Percentiles rank a stretch among this genome's conserved stretches.
Conservation (phyloP, 2,113 vertebrate species). For the Lipotes vexillifer region DNA sequence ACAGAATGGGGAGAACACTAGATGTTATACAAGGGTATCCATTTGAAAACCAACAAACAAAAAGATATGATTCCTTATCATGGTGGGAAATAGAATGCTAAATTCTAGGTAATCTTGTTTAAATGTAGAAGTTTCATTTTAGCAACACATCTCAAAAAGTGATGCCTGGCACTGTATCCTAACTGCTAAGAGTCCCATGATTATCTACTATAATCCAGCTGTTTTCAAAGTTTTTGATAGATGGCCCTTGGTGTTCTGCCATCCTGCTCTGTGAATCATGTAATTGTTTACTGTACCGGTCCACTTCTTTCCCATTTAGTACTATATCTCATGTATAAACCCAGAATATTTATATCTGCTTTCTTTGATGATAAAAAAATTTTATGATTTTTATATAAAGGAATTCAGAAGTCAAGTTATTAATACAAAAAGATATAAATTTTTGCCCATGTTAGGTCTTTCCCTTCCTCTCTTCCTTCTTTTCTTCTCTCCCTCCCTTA, state of each 20-base stretch:
- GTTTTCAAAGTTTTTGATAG: constrained; percentile 77
- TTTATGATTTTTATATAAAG: constrained; percentile 57
- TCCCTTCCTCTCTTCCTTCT: background rate
- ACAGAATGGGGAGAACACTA: background rate
- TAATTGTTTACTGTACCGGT: constrained; percentile 68
- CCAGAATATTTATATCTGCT: constrained; percentile 61
- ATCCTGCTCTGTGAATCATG: constrained; percentile 73
- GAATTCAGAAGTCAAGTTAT: constrained; percentile 66
- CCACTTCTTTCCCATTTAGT: constrained; percentile 73
- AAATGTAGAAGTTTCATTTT: constrained; percentile 35
- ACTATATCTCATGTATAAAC: constrained; percentile 70
- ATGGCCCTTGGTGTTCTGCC: constrained; percentile 62
- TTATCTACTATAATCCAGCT: constrained; percentile 71
- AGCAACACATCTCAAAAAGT: constrained; percentile 49
- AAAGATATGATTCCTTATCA: background rate
- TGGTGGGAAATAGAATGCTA: background rate
- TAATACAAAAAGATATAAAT: constrained; percentile 61
- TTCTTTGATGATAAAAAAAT: constrained; percentile 65
- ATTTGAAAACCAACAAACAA: background rate
- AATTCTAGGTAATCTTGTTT: constrained; percentile 54
- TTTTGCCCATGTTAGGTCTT: background rate
- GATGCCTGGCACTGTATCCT: constrained; percentile 25
- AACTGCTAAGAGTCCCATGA: constrained; percentile 63
- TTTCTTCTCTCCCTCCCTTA: accelerated
- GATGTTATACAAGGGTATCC: background rate